Percentiles rank a stretch among this genome's conserved stretches.
These are phyloP conservation scores for Machimus rusticus DNA, from an alignment of 2,888 invertebrate species.

Conservation along the genomic window DNA sequence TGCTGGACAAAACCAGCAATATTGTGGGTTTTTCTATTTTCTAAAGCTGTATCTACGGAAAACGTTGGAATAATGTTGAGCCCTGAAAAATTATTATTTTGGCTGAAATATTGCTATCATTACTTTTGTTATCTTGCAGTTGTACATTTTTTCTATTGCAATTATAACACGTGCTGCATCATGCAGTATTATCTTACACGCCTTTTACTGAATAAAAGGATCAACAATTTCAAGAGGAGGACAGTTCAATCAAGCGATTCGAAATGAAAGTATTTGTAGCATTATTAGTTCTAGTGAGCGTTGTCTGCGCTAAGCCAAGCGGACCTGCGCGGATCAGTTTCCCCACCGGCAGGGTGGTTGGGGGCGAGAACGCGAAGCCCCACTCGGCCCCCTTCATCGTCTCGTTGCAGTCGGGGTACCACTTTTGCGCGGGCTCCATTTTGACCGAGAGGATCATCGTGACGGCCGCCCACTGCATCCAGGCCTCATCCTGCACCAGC, in stretches of 20 bases:
- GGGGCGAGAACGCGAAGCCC: slow-evolving; percentile 58
- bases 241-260: neutral
- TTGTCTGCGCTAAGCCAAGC: neutral
- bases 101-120: no score
- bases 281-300: neutral
- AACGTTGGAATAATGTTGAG: no score
- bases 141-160: no score
- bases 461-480: slow-evolving; percentile 60
- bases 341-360: slow-evolving; percentile 26
- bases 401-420: slow-evolving; percentile 51
- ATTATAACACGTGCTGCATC: neutral
- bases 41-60: no score
- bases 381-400: slow-evolving; percentile 64
- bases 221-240: neutral
- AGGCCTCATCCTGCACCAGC: slow-evolving; percentile 51
- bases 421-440: slow-evolving; percentile 64
- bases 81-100: no score
- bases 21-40: no score
- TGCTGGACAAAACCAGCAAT: no score
- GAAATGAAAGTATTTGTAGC: slow-evolving; percentile 18
- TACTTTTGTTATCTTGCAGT: no score
- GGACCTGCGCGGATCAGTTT: neutral
- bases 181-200: neutral
- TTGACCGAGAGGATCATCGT: slow-evolving; percentile 59
- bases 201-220: neutral